Conservation (phyloP, 2,797 vertebrate genomes). For the Phoebastria nigripes region DNA sequence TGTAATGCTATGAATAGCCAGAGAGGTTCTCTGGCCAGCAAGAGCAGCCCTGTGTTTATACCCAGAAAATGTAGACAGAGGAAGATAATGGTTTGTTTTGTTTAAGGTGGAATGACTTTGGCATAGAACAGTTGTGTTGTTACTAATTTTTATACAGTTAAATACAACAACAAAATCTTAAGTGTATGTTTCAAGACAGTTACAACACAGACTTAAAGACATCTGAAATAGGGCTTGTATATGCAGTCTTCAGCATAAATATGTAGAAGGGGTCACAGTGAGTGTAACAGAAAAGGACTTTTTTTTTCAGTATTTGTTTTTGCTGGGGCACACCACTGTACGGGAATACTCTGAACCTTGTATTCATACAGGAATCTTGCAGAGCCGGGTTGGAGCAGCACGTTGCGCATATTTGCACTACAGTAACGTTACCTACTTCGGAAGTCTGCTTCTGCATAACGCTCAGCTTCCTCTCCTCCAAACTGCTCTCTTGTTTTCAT, state of each 20-base stretch:
- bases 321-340: background rate
- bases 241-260: background rate
- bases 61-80: background rate
- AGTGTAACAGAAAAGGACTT: background rate
- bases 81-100: slow-evolving; percentile 27
- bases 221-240: background rate
- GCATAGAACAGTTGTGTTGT: background rate
- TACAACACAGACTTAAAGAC: background rate
- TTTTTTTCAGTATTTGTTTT: background rate
- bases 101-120: slow-evolving; percentile 25
- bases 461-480: background rate
- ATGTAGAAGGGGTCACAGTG: fast-evolving
- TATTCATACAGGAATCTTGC: background rate
- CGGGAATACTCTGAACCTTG: background rate
- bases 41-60: slow-evolving; percentile 19
- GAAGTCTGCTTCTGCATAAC: background rate
- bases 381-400: background rate
- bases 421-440: fast-evolving
- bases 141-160: background rate
- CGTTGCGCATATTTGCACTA: background rate
- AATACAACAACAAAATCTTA: background rate
- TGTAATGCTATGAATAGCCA: background rate
- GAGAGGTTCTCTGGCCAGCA: background rate
- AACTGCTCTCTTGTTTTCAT: background rate
- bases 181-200: background rate